Evolutionary conservation across 2,888 invertebrate genomes (phyloP), one percentile per base, ranked within the genome.

Genomic region (Desoria tigrina): DNA sequence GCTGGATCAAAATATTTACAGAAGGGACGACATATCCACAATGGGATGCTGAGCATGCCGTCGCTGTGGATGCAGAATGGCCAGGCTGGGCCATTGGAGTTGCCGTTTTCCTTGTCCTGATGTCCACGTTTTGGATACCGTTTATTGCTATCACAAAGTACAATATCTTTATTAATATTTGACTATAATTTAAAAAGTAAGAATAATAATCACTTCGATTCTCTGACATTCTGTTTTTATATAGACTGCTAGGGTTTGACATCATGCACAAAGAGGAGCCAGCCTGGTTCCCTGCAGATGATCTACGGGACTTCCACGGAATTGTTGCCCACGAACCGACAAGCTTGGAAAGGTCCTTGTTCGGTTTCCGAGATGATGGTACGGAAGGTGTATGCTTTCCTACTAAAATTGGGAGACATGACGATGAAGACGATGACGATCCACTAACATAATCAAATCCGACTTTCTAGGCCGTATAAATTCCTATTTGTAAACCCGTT

Each of bases 221-320:
- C n/a, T n/a, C n/a, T n/a, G n/a, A n/a, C n/a, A n/a, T n/a, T n/a
- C n/a, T n/a, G n/a, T n/a, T n/a, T n/a, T 11, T n/a, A 80, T 82
- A n/a, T 80, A 92, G 93, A 82, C 84, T 87, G 74, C 88, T 89
- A 77, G 90, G 90, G 65, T 84, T 90, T 70, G 86, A 88, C 24
- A 85, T 94, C 60, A 88, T 94, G 70, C 90, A 92, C 58, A 92
- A 93, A 78, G 90, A 91, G 66, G 92, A 92, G 78, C 90, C 92
- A 73, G 92, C 93, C 4, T 94, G 94, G 94, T 94, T 94, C 80
- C 94, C 94, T 0, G 89, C 90, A 0, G 88, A 89, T 32, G 94
- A 94, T 78, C 83, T 94, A 1, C 88, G 89, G 73, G 93, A 94
- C 79, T 93, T 91, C 79, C 91, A 94, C 78, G 91, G 91, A 64